Conservation (phyloP, 37 sponge, comb jelly and placozoan genomes). For the Cliona cf. orientalis region DNA sequence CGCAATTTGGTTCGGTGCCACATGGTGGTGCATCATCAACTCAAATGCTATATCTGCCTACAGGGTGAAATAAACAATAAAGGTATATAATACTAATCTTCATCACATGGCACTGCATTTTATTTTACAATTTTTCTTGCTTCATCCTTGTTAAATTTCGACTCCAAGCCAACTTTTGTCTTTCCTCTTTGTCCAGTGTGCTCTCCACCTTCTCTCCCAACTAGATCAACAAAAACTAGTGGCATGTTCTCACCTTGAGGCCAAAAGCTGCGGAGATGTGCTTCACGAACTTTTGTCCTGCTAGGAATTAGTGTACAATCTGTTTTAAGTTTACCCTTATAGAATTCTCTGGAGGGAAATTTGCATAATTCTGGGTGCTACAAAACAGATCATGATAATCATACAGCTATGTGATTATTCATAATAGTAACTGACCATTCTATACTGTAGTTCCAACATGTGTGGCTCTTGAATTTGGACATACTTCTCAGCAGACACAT, state of each 20-base stretch:
- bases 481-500: background rate
- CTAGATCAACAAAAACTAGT: constrained; percentile 38
- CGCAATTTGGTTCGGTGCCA: too few species aligned
- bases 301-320: background rate
- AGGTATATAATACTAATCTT: background rate
- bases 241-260: constrained; percentile 32
- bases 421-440: constrained; percentile 47
- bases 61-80: background rate
- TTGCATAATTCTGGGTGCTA: constrained; percentile 46
- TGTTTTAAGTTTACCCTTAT: constrained; percentile 26
- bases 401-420: background rate
- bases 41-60: background rate
- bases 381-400: background rate
- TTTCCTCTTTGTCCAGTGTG: constrained; percentile 20
- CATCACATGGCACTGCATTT: background rate
- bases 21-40: too few species aligned
- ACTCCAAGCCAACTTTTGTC: constrained; percentile 13
- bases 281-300: background rate
- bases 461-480: background rate
- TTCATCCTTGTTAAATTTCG: constrained; percentile 46
- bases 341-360: constrained; percentile 47
- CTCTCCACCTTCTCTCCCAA: constrained; percentile 14
- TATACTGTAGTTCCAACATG: constrained; percentile 48
- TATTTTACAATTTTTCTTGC: constrained; percentile 45
- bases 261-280: constrained; percentile 30